Conservation (phyloP, 2,797 vertebrate species). For the Falco naumanni region DNA sequence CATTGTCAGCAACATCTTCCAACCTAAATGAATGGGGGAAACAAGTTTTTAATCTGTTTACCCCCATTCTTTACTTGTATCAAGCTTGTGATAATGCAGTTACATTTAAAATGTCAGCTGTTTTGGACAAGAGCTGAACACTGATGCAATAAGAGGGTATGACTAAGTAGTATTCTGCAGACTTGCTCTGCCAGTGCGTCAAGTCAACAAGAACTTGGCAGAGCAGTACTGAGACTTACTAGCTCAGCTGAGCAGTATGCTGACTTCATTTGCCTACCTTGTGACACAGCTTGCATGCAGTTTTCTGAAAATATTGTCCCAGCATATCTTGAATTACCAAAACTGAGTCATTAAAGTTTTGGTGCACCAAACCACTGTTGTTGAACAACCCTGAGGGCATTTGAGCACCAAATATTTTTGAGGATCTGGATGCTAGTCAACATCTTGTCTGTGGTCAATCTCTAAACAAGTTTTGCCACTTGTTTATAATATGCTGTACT, state of each 20-base stretch:
- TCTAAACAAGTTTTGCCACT: neutral
- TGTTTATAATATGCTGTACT: neutral
- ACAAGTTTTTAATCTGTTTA: neutral
- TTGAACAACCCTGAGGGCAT: neutral
- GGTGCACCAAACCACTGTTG: neutral
- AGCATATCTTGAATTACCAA: neutral
- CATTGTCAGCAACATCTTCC: neutral
- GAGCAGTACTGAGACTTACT: neutral
- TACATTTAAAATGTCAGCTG: neutral
- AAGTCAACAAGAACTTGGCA: neutral
- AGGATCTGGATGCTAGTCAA: neutral
- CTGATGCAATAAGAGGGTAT: constrained; percentile 7
- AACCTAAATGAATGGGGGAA: neutral
- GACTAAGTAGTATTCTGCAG: neutral
- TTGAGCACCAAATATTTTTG: neutral
- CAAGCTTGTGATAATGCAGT: neutral
- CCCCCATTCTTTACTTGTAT: neutral
- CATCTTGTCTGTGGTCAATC: neutral
- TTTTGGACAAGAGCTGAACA: neutral
- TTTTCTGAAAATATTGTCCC: neutral
- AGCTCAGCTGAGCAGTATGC: neutral
- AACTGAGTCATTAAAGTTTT: neutral
- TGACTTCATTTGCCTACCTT: neutral
- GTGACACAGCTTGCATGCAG: neutral
- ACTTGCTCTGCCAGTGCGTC: constrained; percentile 43